Percentiles rank a stretch among this genome's conserved stretches.
Conservation (phyloP, 2,888 invertebrate genomes). For the Gibbula magus region DNA sequence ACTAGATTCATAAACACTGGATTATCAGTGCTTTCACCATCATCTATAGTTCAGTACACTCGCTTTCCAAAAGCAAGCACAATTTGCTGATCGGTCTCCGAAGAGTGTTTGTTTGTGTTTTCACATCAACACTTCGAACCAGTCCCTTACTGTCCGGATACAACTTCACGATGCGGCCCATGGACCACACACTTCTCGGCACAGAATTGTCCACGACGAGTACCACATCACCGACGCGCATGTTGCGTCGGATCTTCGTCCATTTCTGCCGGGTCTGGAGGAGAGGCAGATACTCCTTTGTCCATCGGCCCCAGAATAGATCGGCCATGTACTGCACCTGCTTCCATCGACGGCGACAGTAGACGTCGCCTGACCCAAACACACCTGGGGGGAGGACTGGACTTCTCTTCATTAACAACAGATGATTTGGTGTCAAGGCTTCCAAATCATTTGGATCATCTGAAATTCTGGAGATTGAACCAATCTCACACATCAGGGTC, state of each 20-base stretch:
- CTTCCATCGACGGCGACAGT: constrained; percentile 29
- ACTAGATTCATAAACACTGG: too few species aligned
- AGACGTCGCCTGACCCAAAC: background rate
- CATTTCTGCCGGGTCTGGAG: constrained; percentile 35
- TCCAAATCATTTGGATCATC: background rate
- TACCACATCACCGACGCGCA: constrained; percentile 34
- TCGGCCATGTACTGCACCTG: constrained; percentile 34
- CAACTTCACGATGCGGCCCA: constrained; percentile 25
- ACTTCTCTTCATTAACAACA: background rate
- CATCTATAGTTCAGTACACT: too few species aligned
- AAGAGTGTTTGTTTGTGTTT: background rate
- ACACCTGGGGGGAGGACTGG: background rate
- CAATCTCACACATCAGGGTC: background rate
- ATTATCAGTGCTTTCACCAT: too few species aligned
- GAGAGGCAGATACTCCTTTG: constrained; percentile 30
- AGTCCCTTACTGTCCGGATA: constrained; percentile 28
- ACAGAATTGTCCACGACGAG: constrained; percentile 29
- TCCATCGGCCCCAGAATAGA: constrained; percentile 39
- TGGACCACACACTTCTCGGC: constrained; percentile 30
- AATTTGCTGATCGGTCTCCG: background rate
- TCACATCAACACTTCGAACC: constrained; percentile 31
- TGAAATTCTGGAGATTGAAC: background rate
- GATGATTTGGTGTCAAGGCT: constrained; percentile 3
- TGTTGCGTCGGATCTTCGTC: constrained; percentile 9
- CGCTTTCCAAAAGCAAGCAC: background rate